phyloP scores from a whole-genome alignment of 2,797 vertebrate genomes.

The Hypotaenidia philippensis region DNA sequence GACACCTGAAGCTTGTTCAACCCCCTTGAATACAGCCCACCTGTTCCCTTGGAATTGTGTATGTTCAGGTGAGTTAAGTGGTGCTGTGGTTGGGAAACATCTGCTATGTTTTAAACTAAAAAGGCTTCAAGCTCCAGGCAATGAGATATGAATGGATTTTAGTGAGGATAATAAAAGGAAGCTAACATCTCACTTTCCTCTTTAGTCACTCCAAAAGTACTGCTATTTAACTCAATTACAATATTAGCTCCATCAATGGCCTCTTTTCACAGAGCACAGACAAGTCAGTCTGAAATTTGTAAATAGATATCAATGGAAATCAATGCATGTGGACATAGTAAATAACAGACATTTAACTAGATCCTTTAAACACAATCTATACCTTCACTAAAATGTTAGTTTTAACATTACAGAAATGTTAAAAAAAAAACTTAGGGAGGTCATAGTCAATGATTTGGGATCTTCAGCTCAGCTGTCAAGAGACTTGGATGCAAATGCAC shows the following conservation, averaged over 20 bases:
- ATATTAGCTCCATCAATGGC: not conserved
- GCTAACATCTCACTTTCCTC: not conserved
- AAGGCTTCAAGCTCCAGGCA: not conserved
- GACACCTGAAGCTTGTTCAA: not conserved
- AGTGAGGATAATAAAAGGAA: not conserved
- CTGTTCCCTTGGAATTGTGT: not conserved
- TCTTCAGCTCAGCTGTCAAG: not conserved
- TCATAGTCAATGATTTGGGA: not conserved
- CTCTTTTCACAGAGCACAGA: not conserved
- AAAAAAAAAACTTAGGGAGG: not conserved
- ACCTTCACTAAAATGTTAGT: not conserved
- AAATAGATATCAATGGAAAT: not conserved
- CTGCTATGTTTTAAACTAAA: not conserved
- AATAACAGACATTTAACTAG: not conserved
- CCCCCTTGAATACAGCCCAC: not conserved
- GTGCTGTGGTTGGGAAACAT: not conserved
- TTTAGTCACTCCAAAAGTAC: not conserved
- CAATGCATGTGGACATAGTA: not conserved
- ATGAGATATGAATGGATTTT: not conserved
- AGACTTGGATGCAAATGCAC: not conserved
- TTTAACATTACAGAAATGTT: not conserved
- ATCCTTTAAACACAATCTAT: not conserved
- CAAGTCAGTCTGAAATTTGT: not conserved
- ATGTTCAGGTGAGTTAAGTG: not conserved
- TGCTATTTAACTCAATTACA: not conserved